Evolutionary conservation across 2,113 vertebrate species (phyloP).

Genomic region (Cricetomys ansorgei): DNA sequence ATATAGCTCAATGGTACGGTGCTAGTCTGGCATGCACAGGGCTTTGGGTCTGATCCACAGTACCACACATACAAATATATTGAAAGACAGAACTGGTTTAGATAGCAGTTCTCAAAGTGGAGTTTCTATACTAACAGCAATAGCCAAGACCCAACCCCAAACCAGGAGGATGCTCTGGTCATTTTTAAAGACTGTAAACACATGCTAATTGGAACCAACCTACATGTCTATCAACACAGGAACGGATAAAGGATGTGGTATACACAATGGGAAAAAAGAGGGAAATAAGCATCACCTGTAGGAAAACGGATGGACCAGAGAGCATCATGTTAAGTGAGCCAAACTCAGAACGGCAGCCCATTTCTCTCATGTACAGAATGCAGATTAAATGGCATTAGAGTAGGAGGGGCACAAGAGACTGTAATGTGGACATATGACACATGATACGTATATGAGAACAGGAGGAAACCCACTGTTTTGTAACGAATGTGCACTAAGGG

Average conservation of each 20-base stretch:
- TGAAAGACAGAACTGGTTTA: neutral
- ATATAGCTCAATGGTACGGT: too few species aligned
- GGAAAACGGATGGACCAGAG: neutral
- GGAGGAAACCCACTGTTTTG: neutral
- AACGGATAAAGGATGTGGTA: neutral
- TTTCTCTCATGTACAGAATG: neutral
- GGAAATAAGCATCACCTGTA: too few species aligned
- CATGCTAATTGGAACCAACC: neutral
- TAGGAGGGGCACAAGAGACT: too few species aligned
- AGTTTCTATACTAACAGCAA: neutral
- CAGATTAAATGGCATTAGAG: neutral
- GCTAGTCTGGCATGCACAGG: neutral
- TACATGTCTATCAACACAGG: neutral
- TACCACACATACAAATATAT: neutral
- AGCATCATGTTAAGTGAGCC: too few species aligned
- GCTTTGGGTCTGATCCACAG: too few species aligned
- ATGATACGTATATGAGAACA: neutral
- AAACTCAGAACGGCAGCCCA: neutral
- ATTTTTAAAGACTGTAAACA: constrained; percentile 8
- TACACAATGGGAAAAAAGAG: neutral
- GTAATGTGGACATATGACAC: neutral
- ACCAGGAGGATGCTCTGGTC: neutral
- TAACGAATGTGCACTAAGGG: neutral
- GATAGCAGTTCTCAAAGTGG: neutral
- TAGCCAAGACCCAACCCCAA: neutral